A percentile compares a stretch with the other conserved stretches of the same genome.
Conservation (phyloP, 2,888 invertebrate genomes). For the Mythimna loreyi region DNA sequence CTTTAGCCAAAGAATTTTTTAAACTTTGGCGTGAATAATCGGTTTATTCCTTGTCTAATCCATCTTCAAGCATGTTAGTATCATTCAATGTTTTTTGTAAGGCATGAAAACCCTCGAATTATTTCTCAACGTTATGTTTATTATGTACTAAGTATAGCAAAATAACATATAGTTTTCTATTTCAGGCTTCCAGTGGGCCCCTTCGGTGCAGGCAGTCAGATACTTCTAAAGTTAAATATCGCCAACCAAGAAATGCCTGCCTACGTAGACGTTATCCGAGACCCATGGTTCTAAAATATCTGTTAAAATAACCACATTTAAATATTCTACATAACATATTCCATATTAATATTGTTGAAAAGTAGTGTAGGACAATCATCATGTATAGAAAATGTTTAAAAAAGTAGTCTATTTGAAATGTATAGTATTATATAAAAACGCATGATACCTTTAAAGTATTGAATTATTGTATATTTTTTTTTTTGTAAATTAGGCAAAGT, state of each 20-base stretch:
- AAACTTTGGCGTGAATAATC: neutral
- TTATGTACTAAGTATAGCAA: neutral
- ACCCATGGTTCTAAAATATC: conserved; percentile 41
- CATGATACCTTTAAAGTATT: conserved; percentile 8
- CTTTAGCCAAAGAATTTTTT: too few relatives aligned
- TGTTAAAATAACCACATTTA: conserved; percentile 41
- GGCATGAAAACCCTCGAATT: conserved; percentile 22
- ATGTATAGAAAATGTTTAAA: conserved; percentile 40
- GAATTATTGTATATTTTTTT: conserved; percentile 4
- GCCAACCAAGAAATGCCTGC: conserved; percentile 59
- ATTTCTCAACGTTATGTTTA: neutral
- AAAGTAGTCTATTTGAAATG: conserved; percentile 30
- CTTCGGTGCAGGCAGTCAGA: conserved; percentile 69
- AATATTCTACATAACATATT: conserved; percentile 46
- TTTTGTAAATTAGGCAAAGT: conserved; percentile 47
- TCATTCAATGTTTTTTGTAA: conserved; percentile 9
- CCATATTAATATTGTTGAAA: conserved; percentile 37
- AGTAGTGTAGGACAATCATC: conserved; percentile 41
- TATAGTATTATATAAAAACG: conserved; percentile 35
- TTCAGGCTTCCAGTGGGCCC: conserved; percentile 78
- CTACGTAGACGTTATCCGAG: conserved; percentile 43
- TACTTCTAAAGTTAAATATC: conserved; percentile 66
- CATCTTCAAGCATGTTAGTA: conserved; percentile 15
- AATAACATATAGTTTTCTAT: conserved; percentile 53
- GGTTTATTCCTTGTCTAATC: neutral